These are phyloP conservation scores for Puffinus mauretanicus DNA, from an alignment of 2,113 vertebrate species.

Conservation along the genomic window DNA sequence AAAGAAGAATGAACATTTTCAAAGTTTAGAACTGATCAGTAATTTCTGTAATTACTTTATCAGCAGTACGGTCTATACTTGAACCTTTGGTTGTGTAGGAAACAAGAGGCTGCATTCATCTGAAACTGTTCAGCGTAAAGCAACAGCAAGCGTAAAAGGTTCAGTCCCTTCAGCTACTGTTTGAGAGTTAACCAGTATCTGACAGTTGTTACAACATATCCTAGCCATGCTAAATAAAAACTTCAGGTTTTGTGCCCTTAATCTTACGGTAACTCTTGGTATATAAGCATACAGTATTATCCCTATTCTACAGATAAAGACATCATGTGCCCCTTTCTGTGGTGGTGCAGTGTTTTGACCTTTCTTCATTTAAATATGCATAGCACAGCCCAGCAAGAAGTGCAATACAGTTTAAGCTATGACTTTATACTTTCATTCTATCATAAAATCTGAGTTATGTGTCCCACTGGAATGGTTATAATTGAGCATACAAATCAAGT, in stretches of 20 bases:
- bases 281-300: neutral
- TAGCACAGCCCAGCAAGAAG: neutral
- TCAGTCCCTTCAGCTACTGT: neutral
- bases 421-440: neutral
- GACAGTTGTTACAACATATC: neutral
- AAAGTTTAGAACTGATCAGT: neutral
- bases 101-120: neutral
- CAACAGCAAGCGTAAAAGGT: neutral
- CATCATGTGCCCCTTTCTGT: neutral
- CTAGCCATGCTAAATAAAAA: neutral
- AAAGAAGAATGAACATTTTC: neutral
- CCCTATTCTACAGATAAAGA: neutral
- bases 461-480: neutral
- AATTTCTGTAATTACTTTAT: neutral
- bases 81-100: neutral
- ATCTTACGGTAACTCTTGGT: neutral
- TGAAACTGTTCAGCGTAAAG: neutral
- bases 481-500: neutral
- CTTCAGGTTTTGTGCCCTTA: neutral
- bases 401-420: neutral
- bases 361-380: neutral
- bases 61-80: neutral
- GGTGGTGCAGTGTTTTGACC: neutral
- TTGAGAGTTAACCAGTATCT: neutral
- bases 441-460: neutral